Evolutionary conservation across 2,888 invertebrate genomes (phyloP).

Genomic region (Himalopsyche kuldschensis): DNA sequence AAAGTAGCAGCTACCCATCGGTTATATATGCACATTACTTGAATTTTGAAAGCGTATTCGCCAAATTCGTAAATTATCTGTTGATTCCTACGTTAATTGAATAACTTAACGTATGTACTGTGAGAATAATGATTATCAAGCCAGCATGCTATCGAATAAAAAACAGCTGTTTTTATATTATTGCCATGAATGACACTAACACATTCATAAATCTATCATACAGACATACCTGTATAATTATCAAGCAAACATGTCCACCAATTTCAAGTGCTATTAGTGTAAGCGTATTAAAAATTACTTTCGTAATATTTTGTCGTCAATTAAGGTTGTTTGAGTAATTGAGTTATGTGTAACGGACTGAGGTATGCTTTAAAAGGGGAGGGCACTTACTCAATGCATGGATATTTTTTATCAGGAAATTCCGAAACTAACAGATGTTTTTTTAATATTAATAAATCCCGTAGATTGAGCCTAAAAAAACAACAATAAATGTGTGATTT

Average conservation of each 20-base stretch:
- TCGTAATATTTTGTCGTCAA: slow-evolving; percentile 33
- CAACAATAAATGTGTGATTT: no score
- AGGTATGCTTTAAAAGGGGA: neutral
- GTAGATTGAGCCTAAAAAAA: no score
- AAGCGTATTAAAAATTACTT: slow-evolving; percentile 26
- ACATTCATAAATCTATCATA: neutral
- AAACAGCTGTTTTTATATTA: neutral
- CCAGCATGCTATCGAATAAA: neutral
- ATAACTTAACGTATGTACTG: neutral
- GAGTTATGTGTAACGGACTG: slow-evolving; percentile 32
- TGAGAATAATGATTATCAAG: neutral
- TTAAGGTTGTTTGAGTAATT: slow-evolving; percentile 38
- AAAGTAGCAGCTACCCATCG: no score
- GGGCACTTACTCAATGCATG: neutral
- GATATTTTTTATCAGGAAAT: neutral
- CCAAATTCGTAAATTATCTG: neutral
- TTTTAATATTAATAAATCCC: neutral
- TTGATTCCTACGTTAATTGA: neutral
- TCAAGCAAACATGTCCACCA: slow-evolving; percentile 19
- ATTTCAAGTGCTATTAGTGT: slow-evolving; percentile 7
- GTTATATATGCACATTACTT: no score
- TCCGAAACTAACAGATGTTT: neutral
- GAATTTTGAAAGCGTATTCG: no score
- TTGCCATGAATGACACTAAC: neutral
- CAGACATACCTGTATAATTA: slow-evolving; percentile 12